Evolutionary conservation across 2,888 invertebrate genomes (phyloP).

Genomic region (Eledona agricola): DNA sequence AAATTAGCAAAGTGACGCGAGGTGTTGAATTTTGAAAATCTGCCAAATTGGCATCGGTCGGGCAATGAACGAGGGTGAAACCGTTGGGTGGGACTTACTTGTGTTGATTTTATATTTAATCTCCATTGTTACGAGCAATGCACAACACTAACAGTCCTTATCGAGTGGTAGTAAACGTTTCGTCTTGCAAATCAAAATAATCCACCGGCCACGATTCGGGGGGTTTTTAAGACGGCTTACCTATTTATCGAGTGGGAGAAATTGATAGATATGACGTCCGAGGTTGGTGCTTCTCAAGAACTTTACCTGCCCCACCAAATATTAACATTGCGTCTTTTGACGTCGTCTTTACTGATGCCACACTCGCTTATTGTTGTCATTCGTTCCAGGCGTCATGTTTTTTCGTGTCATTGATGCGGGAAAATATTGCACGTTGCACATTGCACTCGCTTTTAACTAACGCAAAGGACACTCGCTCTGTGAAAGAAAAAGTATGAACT

Average conservation of each 20-base stretch:
- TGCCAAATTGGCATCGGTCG: neutral
- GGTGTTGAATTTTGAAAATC: neutral
- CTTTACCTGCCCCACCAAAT: conserved; percentile 36
- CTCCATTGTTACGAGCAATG: conserved; percentile 22
- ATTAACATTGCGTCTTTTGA: conserved; percentile 19
- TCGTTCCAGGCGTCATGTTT: conserved; percentile 7
- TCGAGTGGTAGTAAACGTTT: conserved; percentile 10
- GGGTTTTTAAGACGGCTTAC: conserved; percentile 35
- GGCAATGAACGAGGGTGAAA: neutral
- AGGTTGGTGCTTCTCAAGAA: conserved; percentile 37
- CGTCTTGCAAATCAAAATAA: conserved; percentile 22
- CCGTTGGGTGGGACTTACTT: conserved; percentile 22
- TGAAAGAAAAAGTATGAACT: conserved; percentile 20
- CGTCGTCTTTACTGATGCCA: conserved; percentile 15
- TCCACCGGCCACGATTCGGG: conserved; percentile 29
- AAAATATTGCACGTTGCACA: conserved; percentile 11
- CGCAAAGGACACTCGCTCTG: conserved; percentile 12
- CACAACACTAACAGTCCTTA: conserved; percentile 12
- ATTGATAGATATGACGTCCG: conserved; percentile 37
- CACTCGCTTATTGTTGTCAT: too few relatives aligned
- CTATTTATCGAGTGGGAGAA: conserved; percentile 31
- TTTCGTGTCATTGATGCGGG: conserved; percentile 1
- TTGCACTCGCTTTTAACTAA: conserved; percentile 21
- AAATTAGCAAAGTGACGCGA: neutral
- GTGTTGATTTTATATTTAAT: conserved; percentile 33